Evolutionary conservation across 2,888 invertebrate species (phyloP), one percentile per base, ranked within the genome.

Genomic region (Dolichopus griseipennis): DNA sequence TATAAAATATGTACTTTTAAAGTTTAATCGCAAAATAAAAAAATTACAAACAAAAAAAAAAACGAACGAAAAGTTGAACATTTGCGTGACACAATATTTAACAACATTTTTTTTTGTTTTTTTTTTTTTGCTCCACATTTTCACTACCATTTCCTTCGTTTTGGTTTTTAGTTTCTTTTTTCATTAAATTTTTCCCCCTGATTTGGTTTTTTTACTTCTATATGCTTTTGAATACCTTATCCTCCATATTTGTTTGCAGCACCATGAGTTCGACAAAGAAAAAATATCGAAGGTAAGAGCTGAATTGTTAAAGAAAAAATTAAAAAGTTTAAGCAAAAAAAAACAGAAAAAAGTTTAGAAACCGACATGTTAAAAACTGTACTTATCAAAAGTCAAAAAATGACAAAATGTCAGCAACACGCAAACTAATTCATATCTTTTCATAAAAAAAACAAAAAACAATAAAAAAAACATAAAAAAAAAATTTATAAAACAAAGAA

Each of bases 331-430:
- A 52, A n/a, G 15, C 4, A 52, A 52, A 52, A 52, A 52, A 52
- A 18, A 52, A 52, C 9, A 52, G 18, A 52, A 52, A n/a, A 18
- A n/a, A 52, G 52, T 52, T 52, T 52, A 52, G n/a, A 52, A 27
- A 15, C 52, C 52, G 52, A 52, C 52, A 52, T 52, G 52, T 52
- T 52, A 52, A 52, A 52, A 52, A 52, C n/a, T 52, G 18, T 52
- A 52, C 52, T 52, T 52, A 52, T 52, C 52, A 52, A 52, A 52
- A 52, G 52, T 52, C n/a, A 52, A 52, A 52, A 52, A 52, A 52
- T 52, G 52, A 52, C 52, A 52, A 52, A 52, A 52, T 52, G 52
- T 52, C 52, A 52, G 52, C 52, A 52, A 52, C 52, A 52, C 52
- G 52, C 52, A 52, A 52, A 52, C 52, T 52, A 52, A 52, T 52